Base-by-base conservation (phyloP, 1,140 invertebrate species). In the Arion vulgaris region DNA sequence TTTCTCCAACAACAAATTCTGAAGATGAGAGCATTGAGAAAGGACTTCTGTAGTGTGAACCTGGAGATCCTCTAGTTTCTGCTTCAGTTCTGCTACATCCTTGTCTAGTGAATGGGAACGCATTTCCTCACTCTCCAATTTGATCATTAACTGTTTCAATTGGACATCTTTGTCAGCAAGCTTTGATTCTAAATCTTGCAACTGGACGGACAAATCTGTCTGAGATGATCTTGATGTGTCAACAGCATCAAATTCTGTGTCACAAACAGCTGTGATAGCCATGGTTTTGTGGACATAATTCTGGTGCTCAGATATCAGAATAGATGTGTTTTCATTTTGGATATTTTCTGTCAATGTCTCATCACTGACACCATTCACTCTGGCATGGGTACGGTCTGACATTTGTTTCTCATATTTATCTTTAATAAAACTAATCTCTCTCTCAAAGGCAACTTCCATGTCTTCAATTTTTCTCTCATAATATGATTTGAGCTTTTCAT, bases 391-490 rank as follows among this genome's bases (percentile, higher is more conserved):
- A 41, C 73, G 72, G n/a, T 34, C 68, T 26, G 45, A 71, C 32
- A 85, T 78, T 66, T 84, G 76, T 26, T 80, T 51, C 79, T 86
- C 85, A 85, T 86, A 86, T n/a, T 84, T 83, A 23, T 69, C 80
- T 45, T 84, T 79, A 17, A 86, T 49, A 28, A 34, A 53, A 57
- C 66, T 39, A 2, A 88, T 88, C 74, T 89, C 85, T 0, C 51
- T 83, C 9, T 82, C 74, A 51, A 85, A 88, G 1, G 83, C 57
- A 66, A 80, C 41, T 53, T 87, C 86, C 51, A 88, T 81, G 17
- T 87, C 85, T n/a, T 85, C 19, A 41, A 90, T 78, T 36, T 86
- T 85, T n/a, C 81, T 82, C 73, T 88, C 86, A 72, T 89, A 90
- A 66, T 85, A 80, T 11, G 82, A 53, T 57, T 83, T 85, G 51